Conservation (phyloP, 1,140 invertebrate species). For the Linepithema humile region DNA sequence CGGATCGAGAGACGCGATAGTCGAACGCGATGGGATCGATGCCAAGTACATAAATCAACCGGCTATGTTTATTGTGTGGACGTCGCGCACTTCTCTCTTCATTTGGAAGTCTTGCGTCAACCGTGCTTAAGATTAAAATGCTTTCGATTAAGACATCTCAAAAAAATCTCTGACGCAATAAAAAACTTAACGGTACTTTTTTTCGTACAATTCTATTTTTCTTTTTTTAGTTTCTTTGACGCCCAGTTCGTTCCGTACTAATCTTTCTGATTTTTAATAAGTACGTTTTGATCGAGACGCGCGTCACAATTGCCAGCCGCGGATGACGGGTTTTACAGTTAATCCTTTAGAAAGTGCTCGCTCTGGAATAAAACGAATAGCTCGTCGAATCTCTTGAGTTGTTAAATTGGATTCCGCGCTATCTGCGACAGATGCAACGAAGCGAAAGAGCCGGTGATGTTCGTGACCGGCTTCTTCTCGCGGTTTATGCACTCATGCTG, state of each 20-base stretch:
- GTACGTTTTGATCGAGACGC: not conserved
- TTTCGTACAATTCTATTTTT: too few relatives aligned
- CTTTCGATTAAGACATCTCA: not conserved
- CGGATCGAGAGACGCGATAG: slow-evolving; percentile 15
- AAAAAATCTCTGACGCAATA: not conserved
- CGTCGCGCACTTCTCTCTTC: not conserved
- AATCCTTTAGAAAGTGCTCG: not conserved
- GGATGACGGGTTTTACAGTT: not conserved
- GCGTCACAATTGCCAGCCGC: not conserved
- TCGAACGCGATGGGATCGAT: not conserved
- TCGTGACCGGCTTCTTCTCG: not conserved
- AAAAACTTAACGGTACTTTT: not conserved
- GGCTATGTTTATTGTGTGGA: not conserved
- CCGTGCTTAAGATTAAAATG: too few relatives aligned
- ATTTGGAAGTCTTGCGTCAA: slow-evolving; percentile 12
- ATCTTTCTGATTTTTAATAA: not conserved
- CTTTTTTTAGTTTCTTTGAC: not conserved
- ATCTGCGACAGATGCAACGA: not conserved
- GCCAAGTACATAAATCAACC: slow-evolving; percentile 37
- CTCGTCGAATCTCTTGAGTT: not conserved
- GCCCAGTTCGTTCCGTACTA: not conserved
- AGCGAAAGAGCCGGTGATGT: not conserved
- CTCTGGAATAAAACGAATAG: not conserved
- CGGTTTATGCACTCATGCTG: not conserved
- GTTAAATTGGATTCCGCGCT: slow-evolving; percentile 18